Base-by-base conservation (phyloP, 2,888 invertebrate species). In the Melieria picta region DNA sequence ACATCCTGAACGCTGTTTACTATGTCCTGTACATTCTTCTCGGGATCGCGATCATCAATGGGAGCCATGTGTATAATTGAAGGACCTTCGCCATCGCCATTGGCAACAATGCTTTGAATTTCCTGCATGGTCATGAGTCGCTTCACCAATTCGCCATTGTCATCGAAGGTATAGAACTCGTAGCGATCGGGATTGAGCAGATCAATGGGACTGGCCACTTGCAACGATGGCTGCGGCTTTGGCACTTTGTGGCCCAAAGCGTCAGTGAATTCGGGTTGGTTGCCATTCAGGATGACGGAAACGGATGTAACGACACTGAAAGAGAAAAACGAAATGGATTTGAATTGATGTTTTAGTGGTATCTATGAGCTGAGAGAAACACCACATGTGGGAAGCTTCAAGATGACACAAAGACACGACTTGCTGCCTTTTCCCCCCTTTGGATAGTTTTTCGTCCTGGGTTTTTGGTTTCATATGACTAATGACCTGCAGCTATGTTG, bases 91-190 rank as follows among this genome's bases (percentile, higher is more conserved):
- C 91, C 91, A 82, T 94, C 94, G 0, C 94, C 94, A 50, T 92
- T 93, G 0, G 95, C 95, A 48, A 95, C 94, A 73, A 95, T 92
- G 57, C 93, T 92, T 83, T 94, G 94, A 76, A 95, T 95, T 87
- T 95, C 94, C 80, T 93, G 90, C 79, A 94, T 87, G 7, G 94
- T 94, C 95, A 95, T 95, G 48, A 94, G 88, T 73, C 93, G 89
- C 81, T 94, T 94, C 0, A 95, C 91, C 42, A 95, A 88, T 80
- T 95, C 93, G 11, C 95, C 95, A 70, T 92, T 91, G 80, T 94
- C 93, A 80, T 95, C 93, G 80, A 95, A 94, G 0, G 95, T 94
- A 83, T 94, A 95, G 85, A 95, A 95, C 82, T 95, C 94, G 84
- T 95, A 95, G 81, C 93, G 89, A 82, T 95, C 95, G 2, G 95